These are phyloP conservation scores for Psettodes erumei DNA, from an alignment of 2,113 vertebrate genomes.

Conservation along the genomic window DNA sequence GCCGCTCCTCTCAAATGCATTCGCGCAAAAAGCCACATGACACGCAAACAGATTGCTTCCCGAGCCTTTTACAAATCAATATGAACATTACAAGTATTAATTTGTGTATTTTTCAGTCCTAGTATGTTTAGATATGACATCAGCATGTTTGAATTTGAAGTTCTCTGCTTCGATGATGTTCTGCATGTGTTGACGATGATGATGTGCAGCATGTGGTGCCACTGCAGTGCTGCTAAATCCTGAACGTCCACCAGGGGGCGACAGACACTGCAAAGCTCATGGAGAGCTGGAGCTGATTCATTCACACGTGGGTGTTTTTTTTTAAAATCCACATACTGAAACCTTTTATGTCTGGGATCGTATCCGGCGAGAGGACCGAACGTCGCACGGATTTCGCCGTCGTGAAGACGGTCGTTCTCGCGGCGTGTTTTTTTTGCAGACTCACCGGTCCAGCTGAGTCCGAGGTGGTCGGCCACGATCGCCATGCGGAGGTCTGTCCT, in stretches of 20 bases:
- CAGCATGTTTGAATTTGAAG: neutral
- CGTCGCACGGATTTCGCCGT: too few relatives aligned
- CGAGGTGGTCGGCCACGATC: conserved; percentile 98
- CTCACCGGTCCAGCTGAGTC: conserved; percentile 99
- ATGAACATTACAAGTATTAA: neutral
- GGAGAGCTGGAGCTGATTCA: neutral
- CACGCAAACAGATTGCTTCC: neutral
- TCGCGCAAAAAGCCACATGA: neutral
- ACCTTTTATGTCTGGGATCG: neutral
- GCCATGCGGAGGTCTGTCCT: conserved; percentile 99
- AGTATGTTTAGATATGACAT: neutral
- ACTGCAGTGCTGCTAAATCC: conserved; percentile 60
- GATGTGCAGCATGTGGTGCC: conserved; percentile 11
- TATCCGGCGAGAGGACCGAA: neutral
- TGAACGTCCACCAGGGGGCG: conserved; percentile 64
- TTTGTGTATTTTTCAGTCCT: neutral
- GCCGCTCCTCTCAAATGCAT: neutral
- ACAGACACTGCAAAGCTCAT: conserved; percentile 27
- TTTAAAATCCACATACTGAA: neutral
- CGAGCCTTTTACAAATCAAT: neutral
- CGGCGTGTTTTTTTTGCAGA: neutral
- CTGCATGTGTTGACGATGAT: neutral
- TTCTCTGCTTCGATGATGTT: too few relatives aligned
- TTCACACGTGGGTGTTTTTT: neutral
- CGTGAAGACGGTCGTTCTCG: too few relatives aligned